A percentile compares a stretch with the other conserved stretches of the same genome.
These are phyloP conservation scores for Hypercompe scribonia DNA, from an alignment of 2,888 invertebrate species.

Conservation along the genomic window DNA sequence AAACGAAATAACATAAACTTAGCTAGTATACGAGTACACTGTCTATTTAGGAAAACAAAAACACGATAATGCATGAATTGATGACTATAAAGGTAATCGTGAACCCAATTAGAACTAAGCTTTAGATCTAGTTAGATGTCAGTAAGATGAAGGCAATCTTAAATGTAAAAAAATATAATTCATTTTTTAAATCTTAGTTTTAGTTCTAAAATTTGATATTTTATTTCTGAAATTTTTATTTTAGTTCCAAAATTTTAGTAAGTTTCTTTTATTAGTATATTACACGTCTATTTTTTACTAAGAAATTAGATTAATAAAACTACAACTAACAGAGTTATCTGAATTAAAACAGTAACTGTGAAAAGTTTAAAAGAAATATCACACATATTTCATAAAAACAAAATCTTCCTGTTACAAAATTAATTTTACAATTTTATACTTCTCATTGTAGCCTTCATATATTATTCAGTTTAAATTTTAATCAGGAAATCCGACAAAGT, in stretches of 20 bases:
- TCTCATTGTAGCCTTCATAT: slow-evolving; percentile 41
- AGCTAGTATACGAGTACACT: no score
- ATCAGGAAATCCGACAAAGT: slow-evolving; percentile 47
- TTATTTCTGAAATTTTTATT: not conserved
- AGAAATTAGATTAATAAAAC: not conserved
- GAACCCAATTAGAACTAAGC: no score
- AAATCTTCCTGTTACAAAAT: slow-evolving; percentile 32
- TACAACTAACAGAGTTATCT: not conserved
- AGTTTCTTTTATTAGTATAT: not conserved
- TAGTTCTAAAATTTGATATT: not conserved
- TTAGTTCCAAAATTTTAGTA: no score
- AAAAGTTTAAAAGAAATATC: slow-evolving; percentile 1
- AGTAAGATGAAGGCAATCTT: no score
- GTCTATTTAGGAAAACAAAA: no score
- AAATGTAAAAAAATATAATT: no score
- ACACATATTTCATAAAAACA: slow-evolving; percentile 30
- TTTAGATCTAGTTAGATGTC: no score
- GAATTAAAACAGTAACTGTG: not conserved
- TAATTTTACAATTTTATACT: slow-evolving; percentile 40
- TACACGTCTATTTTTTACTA: not conserved
- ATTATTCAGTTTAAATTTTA: slow-evolving; percentile 56
- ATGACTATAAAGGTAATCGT: no score
- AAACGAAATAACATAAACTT: not conserved
- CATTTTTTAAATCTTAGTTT: not conserved
- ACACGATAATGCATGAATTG: no score